Base-by-base conservation (phyloP, 1,140 invertebrate species). In the Choristoneura fumiferana region DNA sequence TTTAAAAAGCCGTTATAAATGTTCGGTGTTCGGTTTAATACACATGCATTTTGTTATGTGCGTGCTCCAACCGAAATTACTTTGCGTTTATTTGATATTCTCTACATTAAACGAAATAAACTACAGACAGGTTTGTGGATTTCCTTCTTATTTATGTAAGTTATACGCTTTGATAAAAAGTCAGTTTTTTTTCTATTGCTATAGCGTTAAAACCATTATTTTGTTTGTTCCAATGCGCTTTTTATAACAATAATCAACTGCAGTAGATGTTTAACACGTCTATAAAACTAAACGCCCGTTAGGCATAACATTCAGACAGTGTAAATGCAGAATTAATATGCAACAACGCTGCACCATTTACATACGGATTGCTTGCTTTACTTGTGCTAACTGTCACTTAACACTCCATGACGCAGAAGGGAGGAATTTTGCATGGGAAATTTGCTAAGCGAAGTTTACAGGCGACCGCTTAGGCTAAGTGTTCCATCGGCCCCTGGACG, bases 401-500 rank as follows among this genome's bases (percentile, higher is more conserved):
- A 62, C 64, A 66, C 55, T 68, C 18, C 43, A 49, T 49, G 43
- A 49, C 18, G 43, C 43, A 29, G 37, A 13, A 58, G 55, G 60
- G 55, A 58, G 64, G 71, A 71, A 71, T 77, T 69, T 73, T 70
- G 68, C 70, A 76, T 69, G 73, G 76, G 72, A 72, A 81, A 81
- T 81, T 81, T 76, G 71, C 74, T 18, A n/a, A n/a, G 14, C 18
- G 22, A 29, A 13, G 43, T 29, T 49, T 13, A 13, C 43, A 49
- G 43, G 22, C 29, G 17, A 18, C 43, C 43, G 43, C 43, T 49
- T 33, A 12, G 18, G 4, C 43, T 49, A 73, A 76, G 67, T 67
- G 62, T 52, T 61, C 59, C 53, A 34, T 36, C 59, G 67, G 61
- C 65, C 60, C 62, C 43, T 40, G 60, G 52, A 57, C 70, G 61